Percentiles rank a stretch among this genome's conserved stretches.
These are phyloP conservation scores for Brachionus koreanus DNA, from an alignment of 1,140 invertebrate genomes.

Conservation along the genomic window DNA sequence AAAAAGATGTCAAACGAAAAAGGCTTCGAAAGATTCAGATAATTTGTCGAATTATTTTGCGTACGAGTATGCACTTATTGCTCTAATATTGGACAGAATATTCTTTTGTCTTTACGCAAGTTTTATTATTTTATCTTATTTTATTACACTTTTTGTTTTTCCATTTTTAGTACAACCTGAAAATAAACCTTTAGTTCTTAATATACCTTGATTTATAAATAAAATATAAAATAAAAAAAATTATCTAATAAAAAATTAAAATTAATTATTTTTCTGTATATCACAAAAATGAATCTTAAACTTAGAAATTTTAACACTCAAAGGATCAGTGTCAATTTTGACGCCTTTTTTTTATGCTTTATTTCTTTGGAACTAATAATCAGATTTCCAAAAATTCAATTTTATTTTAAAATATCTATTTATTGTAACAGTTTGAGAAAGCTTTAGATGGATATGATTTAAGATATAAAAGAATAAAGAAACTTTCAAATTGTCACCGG, in stretches of 20 bases:
- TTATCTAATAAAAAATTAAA: background rate
- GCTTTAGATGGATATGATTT: no score
- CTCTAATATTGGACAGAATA: constrained; percentile 18
- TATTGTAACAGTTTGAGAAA: no score
- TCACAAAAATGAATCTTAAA: no score
- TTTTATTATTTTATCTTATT: constrained; percentile 22
- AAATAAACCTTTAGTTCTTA: background rate
- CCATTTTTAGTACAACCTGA: constrained; percentile 6
- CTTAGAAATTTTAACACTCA: no score
- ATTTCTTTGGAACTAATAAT: no score
- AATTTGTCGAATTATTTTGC: constrained; percentile 1
- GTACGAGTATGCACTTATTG: background rate
- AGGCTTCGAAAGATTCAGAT: background rate
- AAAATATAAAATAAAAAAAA: background rate
- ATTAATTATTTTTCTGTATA: background rate
- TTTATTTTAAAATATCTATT: no score
- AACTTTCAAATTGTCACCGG: no score
- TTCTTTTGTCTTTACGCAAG: constrained; percentile 16
- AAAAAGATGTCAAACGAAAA: background rate
- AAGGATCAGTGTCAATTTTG: no score
- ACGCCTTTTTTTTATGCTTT: no score
- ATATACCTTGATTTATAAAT: background rate
- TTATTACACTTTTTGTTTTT: background rate
- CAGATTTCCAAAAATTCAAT: no score
- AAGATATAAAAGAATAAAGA: no score